Evolutionary conservation across 2,797 vertebrate genomes (phyloP).

Genomic region (Schizopygopsis malacanthus): DNA sequence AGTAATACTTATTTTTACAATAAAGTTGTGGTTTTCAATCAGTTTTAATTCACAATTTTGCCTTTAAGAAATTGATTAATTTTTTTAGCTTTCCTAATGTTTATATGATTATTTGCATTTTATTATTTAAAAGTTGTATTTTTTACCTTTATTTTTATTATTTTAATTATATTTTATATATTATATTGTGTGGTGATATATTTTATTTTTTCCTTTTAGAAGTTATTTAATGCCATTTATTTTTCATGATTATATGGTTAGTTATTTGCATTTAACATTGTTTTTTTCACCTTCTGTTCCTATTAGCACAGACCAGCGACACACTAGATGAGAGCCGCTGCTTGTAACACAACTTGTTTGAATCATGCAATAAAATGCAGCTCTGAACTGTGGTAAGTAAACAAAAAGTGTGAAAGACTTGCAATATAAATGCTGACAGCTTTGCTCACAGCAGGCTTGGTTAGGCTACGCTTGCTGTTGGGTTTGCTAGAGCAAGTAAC

Average conservation of each 20-base stretch:
- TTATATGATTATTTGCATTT: neutral
- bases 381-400: neutral
- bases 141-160: no score
- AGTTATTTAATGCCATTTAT: neutral
- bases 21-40: neutral
- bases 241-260: neutral
- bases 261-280: neutral
- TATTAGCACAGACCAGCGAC: neutral
- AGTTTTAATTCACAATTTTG: neutral
- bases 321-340: neutral
- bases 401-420: slow-evolving; percentile 17
- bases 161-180: neutral
- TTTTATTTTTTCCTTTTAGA: neutral
- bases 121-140: neutral
- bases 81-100: neutral
- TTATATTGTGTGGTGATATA: neutral
- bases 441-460: slow-evolving; percentile 36
- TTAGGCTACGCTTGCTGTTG: slow-evolving; percentile 40
- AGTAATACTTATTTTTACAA: neutral
- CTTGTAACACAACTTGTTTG: neutral
- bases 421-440: slow-evolving; percentile 11
- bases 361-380: slow-evolving; percentile 7
- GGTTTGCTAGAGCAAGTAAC: slow-evolving; percentile 55
- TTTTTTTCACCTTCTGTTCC: neutral
- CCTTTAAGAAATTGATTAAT: neutral